phyloP scores from a whole-genome alignment of 2,797 vertebrate genomes.

The Lacerta agilis region DNA sequence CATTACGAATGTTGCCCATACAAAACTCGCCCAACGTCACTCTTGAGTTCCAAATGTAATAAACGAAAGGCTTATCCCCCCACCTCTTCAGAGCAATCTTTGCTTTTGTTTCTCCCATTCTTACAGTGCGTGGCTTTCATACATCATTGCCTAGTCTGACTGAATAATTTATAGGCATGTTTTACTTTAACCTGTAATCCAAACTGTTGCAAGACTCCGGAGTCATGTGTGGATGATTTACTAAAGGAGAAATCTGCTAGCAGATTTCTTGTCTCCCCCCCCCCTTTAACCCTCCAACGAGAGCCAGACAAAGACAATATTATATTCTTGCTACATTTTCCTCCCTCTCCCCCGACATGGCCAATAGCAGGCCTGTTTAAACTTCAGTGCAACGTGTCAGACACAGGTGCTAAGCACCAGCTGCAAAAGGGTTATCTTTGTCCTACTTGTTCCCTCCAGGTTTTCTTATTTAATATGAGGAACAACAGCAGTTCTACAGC shows the following conservation, averaged over 20 bases:
- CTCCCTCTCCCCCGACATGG: not conserved
- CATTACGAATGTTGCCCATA: not conserved
- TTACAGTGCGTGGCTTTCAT: conserved; percentile 15
- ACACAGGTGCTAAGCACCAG: conserved; percentile 13
- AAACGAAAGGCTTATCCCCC: not conserved
- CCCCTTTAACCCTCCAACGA: not conserved
- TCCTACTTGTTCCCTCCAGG: conserved; percentile 14
- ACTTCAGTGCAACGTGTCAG: not conserved
- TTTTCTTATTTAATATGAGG: conserved; percentile 44
- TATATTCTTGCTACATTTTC: not conserved
- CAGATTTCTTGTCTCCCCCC: not conserved
- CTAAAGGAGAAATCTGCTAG: not conserved
- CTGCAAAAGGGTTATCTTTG: conserved; percentile 37
- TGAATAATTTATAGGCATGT: conserved; percentile 27
- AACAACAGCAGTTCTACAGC: conserved; percentile 23
- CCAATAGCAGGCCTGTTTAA: conserved; percentile 4
- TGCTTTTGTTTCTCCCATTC: not conserved
- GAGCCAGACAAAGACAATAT: not conserved
- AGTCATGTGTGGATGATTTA: conserved; percentile 10
- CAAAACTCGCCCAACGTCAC: not conserved
- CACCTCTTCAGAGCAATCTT: not conserved
- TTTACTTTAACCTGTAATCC: conserved; percentile 20
- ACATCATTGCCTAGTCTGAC: conserved; percentile 7
- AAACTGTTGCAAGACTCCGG: conserved; percentile 10
- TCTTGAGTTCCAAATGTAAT: not conserved